A percentile compares a stretch with the other conserved stretches of the same genome.
Conservation (phyloP, 1,140 invertebrate species). For the Leptopilina boulardi region DNA sequence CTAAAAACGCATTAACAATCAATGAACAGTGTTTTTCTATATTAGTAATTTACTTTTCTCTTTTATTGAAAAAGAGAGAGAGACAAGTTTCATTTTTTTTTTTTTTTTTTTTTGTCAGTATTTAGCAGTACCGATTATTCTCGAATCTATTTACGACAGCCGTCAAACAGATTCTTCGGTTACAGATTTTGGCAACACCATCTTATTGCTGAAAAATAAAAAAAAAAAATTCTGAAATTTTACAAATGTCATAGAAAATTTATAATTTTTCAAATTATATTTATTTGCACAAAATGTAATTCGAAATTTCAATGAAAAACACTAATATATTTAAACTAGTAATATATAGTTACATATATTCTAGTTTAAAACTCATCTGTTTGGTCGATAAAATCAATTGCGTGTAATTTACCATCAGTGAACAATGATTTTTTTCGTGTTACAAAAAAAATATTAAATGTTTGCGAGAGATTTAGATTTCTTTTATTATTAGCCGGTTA, state of each 20-base stretch:
- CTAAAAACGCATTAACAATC: slow-evolving; percentile 32
- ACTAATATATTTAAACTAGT: too few species aligned
- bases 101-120: neutral
- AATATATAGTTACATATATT: too few species aligned
- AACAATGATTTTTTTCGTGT: too few species aligned
- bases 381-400: too few species aligned
- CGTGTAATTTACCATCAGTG: too few species aligned
- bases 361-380: too few species aligned
- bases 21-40: slow-evolving; percentile 38
- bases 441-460: too few species aligned
- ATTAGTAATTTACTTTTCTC: neutral
- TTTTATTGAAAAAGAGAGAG: slow-evolving; percentile 38
- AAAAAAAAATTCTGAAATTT: slow-evolving; percentile 32
- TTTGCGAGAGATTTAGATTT: too few species aligned
- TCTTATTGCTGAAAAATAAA: slow-evolving; percentile 62
- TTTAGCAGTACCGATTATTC: neutral
- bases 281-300: neutral
- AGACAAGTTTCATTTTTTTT: slow-evolving; percentile 26
- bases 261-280: neutral
- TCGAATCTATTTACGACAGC: slow-evolving; percentile 41
- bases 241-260: neutral
- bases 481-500: too few species aligned
- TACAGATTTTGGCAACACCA: slow-evolving; percentile 65
- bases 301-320: too few species aligned
- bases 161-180: slow-evolving; percentile 73